A percentile compares a stretch with the other conserved stretches of the same genome.
These are phyloP conservation scores for Trachymyrmex septentrionalis DNA, from an alignment of 1,140 invertebrate species.

Conservation along the genomic window DNA sequence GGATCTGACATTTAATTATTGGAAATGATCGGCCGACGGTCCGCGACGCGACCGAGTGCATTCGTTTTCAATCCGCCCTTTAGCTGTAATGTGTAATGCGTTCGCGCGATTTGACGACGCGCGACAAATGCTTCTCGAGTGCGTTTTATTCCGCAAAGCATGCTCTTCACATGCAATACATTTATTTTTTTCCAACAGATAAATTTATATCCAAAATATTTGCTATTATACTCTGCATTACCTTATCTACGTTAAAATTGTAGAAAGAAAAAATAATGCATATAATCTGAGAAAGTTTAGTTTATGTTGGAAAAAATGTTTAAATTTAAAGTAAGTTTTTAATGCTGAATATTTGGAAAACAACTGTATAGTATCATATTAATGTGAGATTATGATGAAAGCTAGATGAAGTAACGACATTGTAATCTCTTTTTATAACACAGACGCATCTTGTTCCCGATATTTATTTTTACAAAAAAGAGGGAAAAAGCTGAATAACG, in stretches of 20 bases:
- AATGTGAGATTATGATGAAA: not conserved
- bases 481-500: not conserved
- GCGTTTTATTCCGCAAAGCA: not conserved
- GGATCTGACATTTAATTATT: slow-evolving; percentile 70
- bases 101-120: slow-evolving; percentile 11
- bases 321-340: not conserved
- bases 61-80: slow-evolving; percentile 45
- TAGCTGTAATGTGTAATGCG: not conserved
- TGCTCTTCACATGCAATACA: not conserved
- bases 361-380: not conserved
- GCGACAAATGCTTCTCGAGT: slow-evolving; percentile 11
- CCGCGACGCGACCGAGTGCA: slow-evolving; percentile 37
- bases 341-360: too few relatives aligned
- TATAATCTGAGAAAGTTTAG: not conserved
- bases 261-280: not conserved
- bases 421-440: not conserved
- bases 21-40: slow-evolving; percentile 41
- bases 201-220: not conserved
- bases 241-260: not conserved
- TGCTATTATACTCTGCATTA: not conserved
- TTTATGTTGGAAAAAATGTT: not conserved
- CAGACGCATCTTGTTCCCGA: not conserved
- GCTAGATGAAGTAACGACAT: not conserved
- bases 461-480: slow-evolving; percentile 24
- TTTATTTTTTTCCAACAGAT: not conserved